Evolutionary conservation across 2,797 vertebrate species (phyloP), one percentile per base, ranked within the genome.

Genomic region (Chelon auratus): DNA sequence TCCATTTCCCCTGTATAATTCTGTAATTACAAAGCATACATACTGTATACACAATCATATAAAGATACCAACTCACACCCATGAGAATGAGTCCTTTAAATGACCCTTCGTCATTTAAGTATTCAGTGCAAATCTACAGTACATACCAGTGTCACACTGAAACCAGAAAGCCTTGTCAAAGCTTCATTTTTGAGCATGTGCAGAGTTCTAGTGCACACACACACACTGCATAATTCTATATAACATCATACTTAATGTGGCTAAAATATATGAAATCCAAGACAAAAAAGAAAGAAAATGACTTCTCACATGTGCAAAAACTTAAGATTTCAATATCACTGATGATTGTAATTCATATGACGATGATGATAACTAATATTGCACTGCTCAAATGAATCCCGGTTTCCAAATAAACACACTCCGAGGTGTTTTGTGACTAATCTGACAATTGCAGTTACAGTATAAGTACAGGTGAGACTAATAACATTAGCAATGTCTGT

Each of bases 401-500:
- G 24, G 4, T 13, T 59, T 47, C 20, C 37, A 74, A 64, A 77
- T 22, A 37, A 13, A 61, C 30, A 33, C 33, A 45, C 22, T 59
- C 11, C 51, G 55, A 52, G 1, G 3, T 6, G 59, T 74, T 68
- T 78, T 66, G 12, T 59, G 12, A 60, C 36, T 15, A 30, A 66
- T 71, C 53, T 39, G 55, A 48, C 30, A 64, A 33, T 33, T 15
- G 1, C 40, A 20, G 55, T 17, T 18, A 4, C 43, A 72, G 40
- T 53, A 80, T 73, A 66, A 63, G 37, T 40, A 52, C 51, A 62
- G 5, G 36, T 70, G 51, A 62, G 51, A 66, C 52, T 50, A 75
- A 70, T 62, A 64, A 75, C 43, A 65, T 78, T 68, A 68, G 59
- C 47, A 68, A 37, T 50, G 40, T 72, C 55, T 62, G 40, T 8